These are phyloP conservation scores for Caenorhabditis plicata DNA, from an alignment of 2,888 invertebrate species.

Conservation along the genomic window DNA sequence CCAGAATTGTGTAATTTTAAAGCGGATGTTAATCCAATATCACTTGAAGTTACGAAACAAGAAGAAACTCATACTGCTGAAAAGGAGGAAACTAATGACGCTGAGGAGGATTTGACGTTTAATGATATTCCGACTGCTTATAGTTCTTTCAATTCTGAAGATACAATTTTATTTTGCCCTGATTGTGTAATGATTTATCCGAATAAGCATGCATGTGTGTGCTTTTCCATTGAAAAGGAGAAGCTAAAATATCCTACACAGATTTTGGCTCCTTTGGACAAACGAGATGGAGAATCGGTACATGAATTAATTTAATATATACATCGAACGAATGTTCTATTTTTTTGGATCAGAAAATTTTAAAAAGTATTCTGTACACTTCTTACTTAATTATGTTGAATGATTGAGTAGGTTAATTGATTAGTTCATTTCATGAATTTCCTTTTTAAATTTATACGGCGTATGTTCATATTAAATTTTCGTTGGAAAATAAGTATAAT, in stretches of 20 bases:
- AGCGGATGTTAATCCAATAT: conserved; percentile 10
- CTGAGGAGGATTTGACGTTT: conserved; percentile 24
- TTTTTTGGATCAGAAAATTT: neutral
- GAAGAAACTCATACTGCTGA: too few species aligned
- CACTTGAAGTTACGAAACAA: conserved; percentile 1
- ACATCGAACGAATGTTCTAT: too few species aligned
- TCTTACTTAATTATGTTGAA: too few species aligned
- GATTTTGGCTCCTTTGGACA: conserved; percentile 41
- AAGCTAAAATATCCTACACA: conserved; percentile 35
- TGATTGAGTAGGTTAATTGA: too few species aligned
- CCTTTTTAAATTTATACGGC: too few species aligned
- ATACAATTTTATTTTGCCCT: conserved; percentile 39
- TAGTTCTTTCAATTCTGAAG: conserved; percentile 8
- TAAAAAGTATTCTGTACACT: neutral
- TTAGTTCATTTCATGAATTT: too few species aligned
- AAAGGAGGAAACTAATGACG: too few species aligned
- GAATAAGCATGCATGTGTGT: conserved; percentile 43
- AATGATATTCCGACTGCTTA: conserved; percentile 39
- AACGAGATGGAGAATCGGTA: conserved; percentile 55
- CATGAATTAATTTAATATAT: too few species aligned
- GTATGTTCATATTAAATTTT: too few species aligned
- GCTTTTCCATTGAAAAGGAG: conserved; percentile 27
- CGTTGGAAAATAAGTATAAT: too few species aligned
- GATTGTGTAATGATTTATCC: conserved; percentile 44
- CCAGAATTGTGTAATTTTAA: conserved; percentile 22